Evolutionary conservation across 1,140 invertebrate genomes (phyloP), one percentile per base, ranked within the genome.

Genomic region (Luehdorfia chinensis): DNA sequence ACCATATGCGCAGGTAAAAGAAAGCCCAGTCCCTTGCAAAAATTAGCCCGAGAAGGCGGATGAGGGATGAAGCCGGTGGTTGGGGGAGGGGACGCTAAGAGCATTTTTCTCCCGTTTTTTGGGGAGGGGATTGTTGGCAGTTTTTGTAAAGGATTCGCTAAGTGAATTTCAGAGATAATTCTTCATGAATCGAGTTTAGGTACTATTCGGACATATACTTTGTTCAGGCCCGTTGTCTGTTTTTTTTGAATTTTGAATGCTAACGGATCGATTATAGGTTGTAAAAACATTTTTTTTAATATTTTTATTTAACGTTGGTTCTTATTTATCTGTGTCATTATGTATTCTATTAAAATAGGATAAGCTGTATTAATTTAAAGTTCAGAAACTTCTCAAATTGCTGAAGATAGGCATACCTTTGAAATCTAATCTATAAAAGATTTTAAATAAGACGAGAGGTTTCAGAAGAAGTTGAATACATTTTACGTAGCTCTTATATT

Each of bases 91-190:
- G 55, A 50, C 15, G 45, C 43, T 55, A 65, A 65, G 68, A 55
- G 59, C 50, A 69, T 72, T 74, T 75, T 74, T 72, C 59, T 59
- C 60, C 58, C 50, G 32, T 52, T 46, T 48, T 49, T 54, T 50
- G 53, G 60, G 54, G 36, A 55, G 57, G 61, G 50, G 58, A 75
- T 72, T 75, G 73, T 75, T 56, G 32, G 57, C 55, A 67, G 61
- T 74, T 73, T 75, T 73, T 75, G 65, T 60, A 55, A 58, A 52
- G 59, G 55, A 54, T 47, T 32, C 31, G 41, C 47, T 67, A 75
- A 75, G 71, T 75, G 69, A 69, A 73, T 77, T 75, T 71, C 23
- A 65, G 47, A 56, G 59, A 77, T 70, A 68, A 70, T 71, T 66
- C 55, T 54, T 41, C 57, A 53, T 53, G 33, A 47, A 33, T 34